Base-by-base conservation (phyloP, 2,888 invertebrate genomes). In the Arrhopalites spinosus region DNA sequence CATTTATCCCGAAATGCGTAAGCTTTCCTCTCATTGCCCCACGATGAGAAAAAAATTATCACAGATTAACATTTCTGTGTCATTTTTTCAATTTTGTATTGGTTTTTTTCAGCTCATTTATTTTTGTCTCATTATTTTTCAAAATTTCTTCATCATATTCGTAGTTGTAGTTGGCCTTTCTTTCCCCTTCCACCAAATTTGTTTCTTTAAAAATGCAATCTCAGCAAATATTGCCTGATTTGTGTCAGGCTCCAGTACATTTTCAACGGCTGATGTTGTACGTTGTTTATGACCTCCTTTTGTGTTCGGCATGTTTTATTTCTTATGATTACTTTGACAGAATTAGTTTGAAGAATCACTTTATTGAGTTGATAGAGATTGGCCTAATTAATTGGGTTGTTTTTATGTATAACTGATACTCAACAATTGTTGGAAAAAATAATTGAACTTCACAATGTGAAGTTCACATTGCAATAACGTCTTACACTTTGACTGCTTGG, bases 161-260 rank as follows among this genome's bases (percentile, higher is more conserved):
- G n/a, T n/a, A n/a, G n/a, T n/a, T n/a, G n/a, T n/a, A n/a, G 36
- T 81, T 81, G 13, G 82, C 81, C 71, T 80, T 82, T 30, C 80
- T 67, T 64, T 81, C 82, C 25, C 81, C 82, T 78, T 81, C 82
- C 13, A 80, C 80, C 11, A 81, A 69, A 82, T 81, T 8, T 80
- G 72, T 50, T 81, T 81, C 72, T 82, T 82, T 30, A 82, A 69
- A 43, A 79, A 79, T 0, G 82, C 77, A 36, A 82, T 82, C 75
- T 82, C 82, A 59, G 56, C 79, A 73, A 80, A 82, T 3, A 81
- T 75, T 7, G 64, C 67, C 74, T 79, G 69, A 67, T 81, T 80
- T 11, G 80, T 74, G 27, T 82, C 82, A 36, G 77, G 77, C 8
- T 79, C 80, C n/a, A 81, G 79, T 30, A 82, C 76, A 64, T 79